Conservation (phyloP, 2,113 vertebrate genomes). For the Eonycteris spelaea region DNA sequence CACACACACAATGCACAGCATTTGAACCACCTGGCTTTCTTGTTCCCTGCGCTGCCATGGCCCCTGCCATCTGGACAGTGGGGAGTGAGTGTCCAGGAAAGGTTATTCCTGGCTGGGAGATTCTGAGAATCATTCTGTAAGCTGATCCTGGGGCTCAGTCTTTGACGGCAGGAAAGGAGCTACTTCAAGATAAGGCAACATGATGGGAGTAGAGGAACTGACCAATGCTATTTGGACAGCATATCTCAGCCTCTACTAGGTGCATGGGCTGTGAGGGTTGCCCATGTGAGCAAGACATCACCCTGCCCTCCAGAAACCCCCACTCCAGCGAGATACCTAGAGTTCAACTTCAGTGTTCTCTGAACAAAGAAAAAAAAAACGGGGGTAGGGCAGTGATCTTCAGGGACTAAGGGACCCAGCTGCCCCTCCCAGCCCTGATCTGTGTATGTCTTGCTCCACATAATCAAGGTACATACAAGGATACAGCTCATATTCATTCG, state of each 20-base stretch:
- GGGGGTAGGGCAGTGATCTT: background rate
- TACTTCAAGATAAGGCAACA: background rate
- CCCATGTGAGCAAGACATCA: background rate
- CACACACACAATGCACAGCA: background rate
- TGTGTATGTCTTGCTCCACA: background rate
- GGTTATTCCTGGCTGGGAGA: background rate
- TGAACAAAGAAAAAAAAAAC: background rate
- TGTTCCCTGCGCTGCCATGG: background rate
- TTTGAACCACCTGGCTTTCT: background rate
- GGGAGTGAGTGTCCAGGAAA: background rate
- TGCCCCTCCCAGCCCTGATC: background rate
- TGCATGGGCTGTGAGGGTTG: no score
- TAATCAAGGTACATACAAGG: background rate
- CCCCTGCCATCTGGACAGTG: background rate
- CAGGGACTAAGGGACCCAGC: background rate
- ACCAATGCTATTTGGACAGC: background rate
- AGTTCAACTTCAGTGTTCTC: background rate
- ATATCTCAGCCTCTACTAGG: no score
- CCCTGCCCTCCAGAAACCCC: background rate
- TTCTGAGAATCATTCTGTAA: constrained; percentile 27
- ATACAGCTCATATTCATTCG: background rate
- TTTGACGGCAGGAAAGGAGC: background rate
- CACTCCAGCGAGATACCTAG: background rate
- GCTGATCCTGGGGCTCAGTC: background rate
- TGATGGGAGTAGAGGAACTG: rapidly evolving